Conservation (phyloP, 2,797 vertebrate genomes). For the Chloroceryle inda region DNA sequence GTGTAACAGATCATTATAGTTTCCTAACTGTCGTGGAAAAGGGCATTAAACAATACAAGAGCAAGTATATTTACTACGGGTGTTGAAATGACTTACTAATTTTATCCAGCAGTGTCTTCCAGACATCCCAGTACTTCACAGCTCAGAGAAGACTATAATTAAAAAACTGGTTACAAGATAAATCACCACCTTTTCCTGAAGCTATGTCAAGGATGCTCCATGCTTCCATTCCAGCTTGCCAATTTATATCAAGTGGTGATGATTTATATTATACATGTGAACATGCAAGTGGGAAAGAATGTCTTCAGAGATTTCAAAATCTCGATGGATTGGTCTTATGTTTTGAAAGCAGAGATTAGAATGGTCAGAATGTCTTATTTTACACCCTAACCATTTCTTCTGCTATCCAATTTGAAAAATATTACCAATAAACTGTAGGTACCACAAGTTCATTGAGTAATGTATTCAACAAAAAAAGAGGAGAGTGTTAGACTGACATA, state of each 20-base stretch:
- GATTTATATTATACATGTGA: neutral
- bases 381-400: neutral
- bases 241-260: neutral
- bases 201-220: neutral
- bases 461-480: neutral
- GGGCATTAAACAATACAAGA: neutral
- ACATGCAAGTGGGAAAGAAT: neutral
- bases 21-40: neutral
- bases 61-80: neutral
- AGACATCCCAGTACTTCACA: neutral
- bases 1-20: neutral
- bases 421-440: neutral
- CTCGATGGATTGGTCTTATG: neutral
- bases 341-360: neutral
- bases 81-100: neutral
- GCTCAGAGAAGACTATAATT: neutral
- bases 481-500: neutral
- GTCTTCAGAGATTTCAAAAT: neutral
- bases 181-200: neutral
- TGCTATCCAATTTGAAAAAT: neutral
- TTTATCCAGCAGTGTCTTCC: neutral
- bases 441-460: neutral
- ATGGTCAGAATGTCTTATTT: neutral
- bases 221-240: neutral
- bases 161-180: neutral